Base-by-base conservation (phyloP, 2,888 invertebrate genomes). In the Rhamphomyia laevipes region DNA sequence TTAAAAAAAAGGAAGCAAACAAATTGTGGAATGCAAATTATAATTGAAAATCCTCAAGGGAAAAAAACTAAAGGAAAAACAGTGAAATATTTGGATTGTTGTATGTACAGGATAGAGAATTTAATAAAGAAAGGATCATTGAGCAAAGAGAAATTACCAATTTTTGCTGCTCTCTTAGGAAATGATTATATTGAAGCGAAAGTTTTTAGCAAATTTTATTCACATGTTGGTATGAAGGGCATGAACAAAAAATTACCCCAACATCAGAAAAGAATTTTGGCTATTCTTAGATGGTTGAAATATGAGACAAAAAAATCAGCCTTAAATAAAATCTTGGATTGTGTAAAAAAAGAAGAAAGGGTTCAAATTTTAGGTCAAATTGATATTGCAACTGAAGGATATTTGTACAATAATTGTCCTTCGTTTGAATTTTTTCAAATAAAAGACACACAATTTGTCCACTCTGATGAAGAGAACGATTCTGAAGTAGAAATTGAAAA, bases 101-200 rank as follows among this genome's bases (percentile, higher is more conserved):
- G 82, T 64, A 73, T 89, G 17, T 94, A 84, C 62, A 77, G 72
- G 58, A 76, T 84, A 1, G 79, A 86, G 50, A 75, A 81, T 56
- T 77, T 94, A 58, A 70, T 83, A 11, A 71, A 74, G 13, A 73
- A 74, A 63, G 78, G 80, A 2, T 80, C 81, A 0, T 63, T 90
- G 30, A 75, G 81, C 52, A 76, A 76, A 55, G 76, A 78, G 15
- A 69, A 84, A 53, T 64, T 95, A 45, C 90, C 92, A 0, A 63
- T 95, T 18, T 74, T 91, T 53, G 88, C 90, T 1, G 84, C 86
- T 1, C 64, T 94, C 33, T 70, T 93, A 9, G 95, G 94, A 2
- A 95, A 95, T 73, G 95, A 95, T 69, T 93, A 86, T 68, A 81
- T 92, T 10, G 74, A 81, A 37, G 75, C 75, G 51, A 72, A 71